phyloP scores from a whole-genome alignment of 2,888 invertebrate species.

The Lordiphosa fenestrarum region DNA sequence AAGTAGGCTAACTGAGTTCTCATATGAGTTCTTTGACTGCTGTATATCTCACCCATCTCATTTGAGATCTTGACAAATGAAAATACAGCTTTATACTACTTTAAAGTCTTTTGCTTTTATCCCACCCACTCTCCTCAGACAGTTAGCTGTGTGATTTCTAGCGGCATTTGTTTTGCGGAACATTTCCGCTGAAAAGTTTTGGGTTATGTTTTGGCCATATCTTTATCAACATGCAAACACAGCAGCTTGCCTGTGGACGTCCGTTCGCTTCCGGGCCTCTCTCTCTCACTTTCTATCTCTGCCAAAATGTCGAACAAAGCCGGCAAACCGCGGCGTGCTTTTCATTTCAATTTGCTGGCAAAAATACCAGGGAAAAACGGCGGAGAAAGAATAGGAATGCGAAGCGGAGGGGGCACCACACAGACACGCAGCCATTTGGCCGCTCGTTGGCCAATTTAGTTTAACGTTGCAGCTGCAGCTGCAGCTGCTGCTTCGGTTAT shows the following conservation, averaged over 20 bases:
- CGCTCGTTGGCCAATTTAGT: constrained; percentile 59
- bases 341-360: constrained; percentile 62
- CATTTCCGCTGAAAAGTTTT: constrained; percentile 28
- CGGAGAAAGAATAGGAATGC: background rate
- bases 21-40: too few species aligned
- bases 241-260: background rate
- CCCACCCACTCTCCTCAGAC: too few species aligned
- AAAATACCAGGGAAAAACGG: constrained; percentile 22
- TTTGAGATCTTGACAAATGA: too few species aligned
- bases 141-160: too few species aligned
- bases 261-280: background rate
- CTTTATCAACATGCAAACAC: constrained; percentile 41
- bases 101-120: too few species aligned
- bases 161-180: constrained; percentile 5
- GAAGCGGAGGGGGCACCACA: constrained; percentile 8
- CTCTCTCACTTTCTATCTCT: constrained; percentile 7
- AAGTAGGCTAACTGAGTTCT: too few species aligned
- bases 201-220: constrained; percentile 34
- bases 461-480: constrained; percentile 38
- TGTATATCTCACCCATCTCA: too few species aligned
- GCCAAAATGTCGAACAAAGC: constrained; percentile 48
- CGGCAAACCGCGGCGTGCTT: constrained; percentile 48
- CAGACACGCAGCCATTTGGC: constrained; percentile 52
- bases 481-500: constrained; percentile 41
- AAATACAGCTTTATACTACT: too few species aligned